Conservation (phyloP, 1,140 invertebrate genomes). For the Zaprionus inermis region DNA sequence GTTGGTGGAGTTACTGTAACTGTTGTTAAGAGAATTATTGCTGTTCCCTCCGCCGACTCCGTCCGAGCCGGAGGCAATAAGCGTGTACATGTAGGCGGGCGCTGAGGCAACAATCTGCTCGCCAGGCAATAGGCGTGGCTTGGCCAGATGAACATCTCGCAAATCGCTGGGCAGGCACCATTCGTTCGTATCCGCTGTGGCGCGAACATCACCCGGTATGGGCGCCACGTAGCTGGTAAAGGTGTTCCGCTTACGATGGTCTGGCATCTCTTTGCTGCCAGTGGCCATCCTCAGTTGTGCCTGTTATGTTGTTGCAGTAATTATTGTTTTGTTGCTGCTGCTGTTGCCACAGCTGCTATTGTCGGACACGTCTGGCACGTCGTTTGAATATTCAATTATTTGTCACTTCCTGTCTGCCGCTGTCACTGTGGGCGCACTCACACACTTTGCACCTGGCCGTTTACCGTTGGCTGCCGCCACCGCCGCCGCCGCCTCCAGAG, state of each 20-base stretch:
- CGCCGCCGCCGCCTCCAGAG: slow-evolving; percentile 34
- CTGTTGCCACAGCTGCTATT: slow-evolving; percentile 10
- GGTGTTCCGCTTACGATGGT: slow-evolving; percentile 79
- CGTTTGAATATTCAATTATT: slow-evolving; percentile 75
- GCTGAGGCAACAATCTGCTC: slow-evolving; percentile 78
- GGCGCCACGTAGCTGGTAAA: slow-evolving; percentile 82
- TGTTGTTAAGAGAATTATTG: neutral
- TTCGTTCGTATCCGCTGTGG: slow-evolving; percentile 65
- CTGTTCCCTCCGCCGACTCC: slow-evolving; percentile 32
- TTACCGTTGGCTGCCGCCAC: slow-evolving; percentile 21
- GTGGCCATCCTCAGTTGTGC: slow-evolving; percentile 59
- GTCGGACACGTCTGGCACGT: slow-evolving; percentile 38
- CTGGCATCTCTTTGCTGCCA: slow-evolving; percentile 64
- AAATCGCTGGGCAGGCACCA: slow-evolving; percentile 77
- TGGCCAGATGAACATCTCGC: slow-evolving; percentile 72
- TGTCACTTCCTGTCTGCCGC: slow-evolving; percentile 58
- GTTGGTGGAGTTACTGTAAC: neutral
- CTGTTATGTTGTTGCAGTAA: slow-evolving; percentile 1
- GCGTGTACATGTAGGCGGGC: slow-evolving; percentile 76
- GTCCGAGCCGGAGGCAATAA: slow-evolving; percentile 60
- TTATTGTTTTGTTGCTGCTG: slow-evolving; percentile 15
- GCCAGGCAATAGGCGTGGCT: slow-evolving; percentile 63
- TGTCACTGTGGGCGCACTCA: slow-evolving; percentile 17
- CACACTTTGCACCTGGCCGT: slow-evolving; percentile 22
- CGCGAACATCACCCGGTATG: slow-evolving; percentile 64